Evolutionary conservation across 2,797 vertebrate genomes (phyloP).

Genomic region (Galaxias olidus): DNA sequence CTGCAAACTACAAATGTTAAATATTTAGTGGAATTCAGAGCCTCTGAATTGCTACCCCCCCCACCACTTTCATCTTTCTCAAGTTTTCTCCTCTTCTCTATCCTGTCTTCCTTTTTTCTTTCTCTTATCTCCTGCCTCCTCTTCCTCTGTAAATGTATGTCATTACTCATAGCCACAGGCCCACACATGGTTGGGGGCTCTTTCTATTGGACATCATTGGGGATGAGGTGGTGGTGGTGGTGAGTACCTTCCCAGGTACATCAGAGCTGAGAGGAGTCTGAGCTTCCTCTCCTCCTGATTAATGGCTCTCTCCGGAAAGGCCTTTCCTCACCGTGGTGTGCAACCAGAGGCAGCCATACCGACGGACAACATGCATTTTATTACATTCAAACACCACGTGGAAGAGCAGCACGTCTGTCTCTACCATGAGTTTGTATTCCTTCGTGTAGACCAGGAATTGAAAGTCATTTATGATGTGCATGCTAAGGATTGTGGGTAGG

Average conservation of each 20-base stretch:
- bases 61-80: background rate
- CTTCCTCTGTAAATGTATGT: constrained; percentile 46
- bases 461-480: background rate
- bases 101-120: background rate
- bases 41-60: background rate
- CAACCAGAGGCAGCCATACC: constrained; percentile 55
- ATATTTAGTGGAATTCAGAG: too few relatives aligned
- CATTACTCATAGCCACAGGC: constrained; percentile 32
- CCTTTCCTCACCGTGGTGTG: constrained; percentile 67
- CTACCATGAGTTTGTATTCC: constrained; percentile 39
- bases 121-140: constrained; percentile 15
- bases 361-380: constrained; percentile 60
- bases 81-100: background rate
- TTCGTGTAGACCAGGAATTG: constrained; percentile 20
- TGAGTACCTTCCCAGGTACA: constrained; percentile 65
- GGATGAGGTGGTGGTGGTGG: too few relatives aligned
- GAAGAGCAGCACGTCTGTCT: constrained; percentile 31
- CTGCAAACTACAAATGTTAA: too few relatives aligned
- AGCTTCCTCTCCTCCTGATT: constrained; percentile 53
- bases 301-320: constrained; percentile 59
- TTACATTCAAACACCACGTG: constrained; percentile 59
- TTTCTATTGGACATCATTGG: constrained; percentile 58
- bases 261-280: constrained; percentile 44
- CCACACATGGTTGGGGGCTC: constrained; percentile 31
- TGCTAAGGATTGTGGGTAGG: too few relatives aligned